phyloP scores from a whole-genome alignment of 2,113 vertebrate genomes.

The Abramis brama region DNA sequence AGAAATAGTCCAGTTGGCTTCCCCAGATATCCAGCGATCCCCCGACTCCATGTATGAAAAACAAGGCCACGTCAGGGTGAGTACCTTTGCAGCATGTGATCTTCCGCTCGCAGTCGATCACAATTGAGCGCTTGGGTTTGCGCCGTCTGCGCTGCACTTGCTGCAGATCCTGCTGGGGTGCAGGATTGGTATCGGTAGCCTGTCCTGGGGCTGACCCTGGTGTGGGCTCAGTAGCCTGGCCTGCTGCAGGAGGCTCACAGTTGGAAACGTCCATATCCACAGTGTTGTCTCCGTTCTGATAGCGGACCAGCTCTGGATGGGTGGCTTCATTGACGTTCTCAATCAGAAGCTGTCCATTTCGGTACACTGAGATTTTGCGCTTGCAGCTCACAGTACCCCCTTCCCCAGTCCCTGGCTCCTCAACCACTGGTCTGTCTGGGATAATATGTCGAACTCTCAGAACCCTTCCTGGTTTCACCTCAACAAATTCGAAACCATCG shows the following conservation, averaged over 20 bases:
- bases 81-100: constrained; percentile 88
- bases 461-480: constrained; percentile 92
- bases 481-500: constrained; percentile 91
- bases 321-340: constrained; percentile 85
- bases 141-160: constrained; percentile 65
- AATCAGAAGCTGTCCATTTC: constrained; percentile 89
- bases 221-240: not conserved
- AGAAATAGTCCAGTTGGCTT: constrained; percentile 92
- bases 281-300: constrained; percentile 73
- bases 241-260: constrained; percentile 6
- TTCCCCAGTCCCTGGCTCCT: constrained; percentile 54
- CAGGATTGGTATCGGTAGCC: not conserved
- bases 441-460: constrained; percentile 83
- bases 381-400: constrained; percentile 82
- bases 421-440: constrained; percentile 69
- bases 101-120: constrained; percentile 87
- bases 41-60: constrained; percentile 95
- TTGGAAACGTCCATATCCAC: constrained; percentile 81
- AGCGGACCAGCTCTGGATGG: constrained; percentile 76
- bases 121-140: constrained; percentile 84
- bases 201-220: not conserved
- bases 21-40: constrained; percentile 96
- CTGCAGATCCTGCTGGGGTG: constrained; percentile 20
- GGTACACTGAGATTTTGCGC: constrained; percentile 88
- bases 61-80: constrained; percentile 87